phyloP scores from a whole-genome alignment of 2,113 vertebrate species.

The Setophaga kirtlandii region DNA sequence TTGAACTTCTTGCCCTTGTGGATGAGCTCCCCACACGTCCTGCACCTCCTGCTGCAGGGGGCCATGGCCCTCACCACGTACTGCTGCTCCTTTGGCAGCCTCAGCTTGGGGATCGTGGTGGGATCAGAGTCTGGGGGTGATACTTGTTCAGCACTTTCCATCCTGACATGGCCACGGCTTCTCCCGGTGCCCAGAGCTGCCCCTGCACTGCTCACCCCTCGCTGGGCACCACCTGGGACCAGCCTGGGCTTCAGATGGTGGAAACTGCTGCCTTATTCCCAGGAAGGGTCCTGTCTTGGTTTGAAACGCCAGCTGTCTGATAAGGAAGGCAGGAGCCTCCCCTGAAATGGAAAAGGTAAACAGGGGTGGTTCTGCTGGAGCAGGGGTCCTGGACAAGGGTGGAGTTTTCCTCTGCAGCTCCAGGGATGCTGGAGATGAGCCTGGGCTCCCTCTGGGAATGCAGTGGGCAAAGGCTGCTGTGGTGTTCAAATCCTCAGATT shows the following conservation, averaged over 20 bases:
- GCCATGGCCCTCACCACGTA: background rate
- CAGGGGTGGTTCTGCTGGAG: background rate
- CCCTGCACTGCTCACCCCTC: background rate
- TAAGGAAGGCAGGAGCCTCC: too few relatives aligned
- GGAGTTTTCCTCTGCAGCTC: background rate
- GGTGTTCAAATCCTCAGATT: rapidly evolving
- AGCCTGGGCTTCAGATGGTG: background rate
- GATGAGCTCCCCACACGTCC: slow-evolving; percentile 94
- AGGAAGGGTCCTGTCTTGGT: background rate
- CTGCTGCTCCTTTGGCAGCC: background rate
- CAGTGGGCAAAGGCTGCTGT: background rate
- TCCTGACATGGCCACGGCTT: background rate
- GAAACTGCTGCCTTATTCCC: background rate
- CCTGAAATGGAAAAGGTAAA: background rate
- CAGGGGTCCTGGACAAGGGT: background rate
- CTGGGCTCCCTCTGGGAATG: background rate
- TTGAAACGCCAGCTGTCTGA: too few relatives aligned
- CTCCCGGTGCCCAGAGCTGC: background rate
- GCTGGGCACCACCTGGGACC: background rate
- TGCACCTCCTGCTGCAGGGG: slow-evolving; percentile 77
- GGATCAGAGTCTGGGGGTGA: background rate
- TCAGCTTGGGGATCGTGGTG: background rate
- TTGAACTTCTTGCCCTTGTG: slow-evolving; percentile 98
- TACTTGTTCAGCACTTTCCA: background rate
- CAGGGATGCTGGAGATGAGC: background rate